Base-by-base conservation (phyloP, 2,888 invertebrate genomes). In the Agriotes lineatus region DNA sequence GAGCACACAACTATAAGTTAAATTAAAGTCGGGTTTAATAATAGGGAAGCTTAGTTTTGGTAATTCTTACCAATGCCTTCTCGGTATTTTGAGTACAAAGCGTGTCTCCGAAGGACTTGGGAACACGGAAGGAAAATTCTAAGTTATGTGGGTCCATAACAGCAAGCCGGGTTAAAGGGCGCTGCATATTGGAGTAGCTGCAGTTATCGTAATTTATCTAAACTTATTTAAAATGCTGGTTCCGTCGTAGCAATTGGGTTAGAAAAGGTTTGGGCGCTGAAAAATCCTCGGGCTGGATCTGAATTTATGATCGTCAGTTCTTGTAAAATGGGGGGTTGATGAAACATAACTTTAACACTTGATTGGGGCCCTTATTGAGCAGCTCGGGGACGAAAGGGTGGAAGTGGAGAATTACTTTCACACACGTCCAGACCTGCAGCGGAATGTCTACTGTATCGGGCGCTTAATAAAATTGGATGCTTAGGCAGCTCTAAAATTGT, bases 221-320 rank as follows among this genome's bases (percentile, higher is more conserved):
- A 63, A 63, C 45, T 60, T 60, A 45, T 45, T 60, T 60, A 60
- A 60, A 60, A 60, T 60, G 59, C 59, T 48, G 59, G 44, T 48
- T 45, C 33, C 59, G 59, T 60, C 35, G 12, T 35, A 48, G 59
- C 33, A 48, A 48, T 58, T 60, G 44, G 33, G 59, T 35, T 45
- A 33, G 45, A 60, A 45, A 25, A 52, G 52, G 52, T 30, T 52
- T 37, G 20, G 45, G 19, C 18, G 45, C 33, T 45, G 45, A 60
- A 60, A 60, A 45, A 60, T 60, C 20, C 33, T 48, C 45, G 45
- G 7, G 6, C 33, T 35, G 25, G 45, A 30, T 60, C 45, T 18
- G 33, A 60, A 60, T 60, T 60, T 60, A 60, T 25, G 59, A 44
- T 19, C 45, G 45, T 12, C 45, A 44, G 42, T 42, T 42, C 22